These are phyloP conservation scores for Callorhinus ursinus DNA, from an alignment of 2,113 vertebrate genomes.

Conservation along the genomic window DNA sequence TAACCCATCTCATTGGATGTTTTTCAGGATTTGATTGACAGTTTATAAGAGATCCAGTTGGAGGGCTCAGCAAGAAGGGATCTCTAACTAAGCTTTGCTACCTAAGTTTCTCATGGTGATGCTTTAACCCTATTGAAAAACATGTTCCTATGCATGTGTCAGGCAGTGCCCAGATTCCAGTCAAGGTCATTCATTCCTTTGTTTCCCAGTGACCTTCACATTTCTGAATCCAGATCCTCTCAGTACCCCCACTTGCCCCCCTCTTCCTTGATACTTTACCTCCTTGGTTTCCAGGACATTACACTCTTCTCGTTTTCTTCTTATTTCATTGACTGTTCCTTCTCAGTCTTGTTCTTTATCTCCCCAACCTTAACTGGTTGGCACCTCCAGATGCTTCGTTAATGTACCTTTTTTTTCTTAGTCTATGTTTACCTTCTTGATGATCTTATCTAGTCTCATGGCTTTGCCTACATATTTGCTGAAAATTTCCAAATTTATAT, in stretches of 20 bases:
- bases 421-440: background rate
- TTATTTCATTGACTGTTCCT: background rate
- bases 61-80: background rate
- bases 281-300: background rate
- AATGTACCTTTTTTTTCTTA: background rate
- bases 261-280: background rate
- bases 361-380: background rate
- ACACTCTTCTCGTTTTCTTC: background rate
- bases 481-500: background rate
- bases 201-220: background rate
- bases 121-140: background rate
- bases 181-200: background rate
- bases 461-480: background rate
- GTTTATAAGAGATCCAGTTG: constrained; percentile 6
- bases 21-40: background rate
- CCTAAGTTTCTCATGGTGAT: background rate
- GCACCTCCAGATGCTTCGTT: background rate
- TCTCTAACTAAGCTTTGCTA: background rate
- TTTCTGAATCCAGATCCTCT: background rate
- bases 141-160: background rate
- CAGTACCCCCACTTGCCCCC: background rate
- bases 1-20: background rate
- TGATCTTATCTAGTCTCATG: background rate
- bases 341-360: background rate
- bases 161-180: background rate